phyloP scores from a whole-genome alignment of 2,113 vertebrate species.

The Silurus asotus region DNA sequence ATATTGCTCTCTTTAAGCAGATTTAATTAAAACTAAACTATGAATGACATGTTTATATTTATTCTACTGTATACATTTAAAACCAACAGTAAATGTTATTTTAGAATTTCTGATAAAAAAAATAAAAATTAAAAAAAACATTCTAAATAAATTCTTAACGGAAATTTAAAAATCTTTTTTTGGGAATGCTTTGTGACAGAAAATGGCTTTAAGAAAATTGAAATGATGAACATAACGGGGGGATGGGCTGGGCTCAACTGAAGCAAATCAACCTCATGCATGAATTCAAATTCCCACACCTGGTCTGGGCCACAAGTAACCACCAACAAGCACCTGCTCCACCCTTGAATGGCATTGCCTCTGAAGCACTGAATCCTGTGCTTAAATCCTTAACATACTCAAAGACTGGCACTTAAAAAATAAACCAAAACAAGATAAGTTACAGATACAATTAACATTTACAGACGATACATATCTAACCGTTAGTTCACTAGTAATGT shows the following conservation, averaged over 20 bases:
- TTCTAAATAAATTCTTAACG: too few species aligned
- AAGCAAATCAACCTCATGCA: slow-evolving; percentile 58
- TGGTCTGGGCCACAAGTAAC: slow-evolving; percentile 42
- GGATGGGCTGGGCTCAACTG: slow-evolving; percentile 31
- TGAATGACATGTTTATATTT: neutral
- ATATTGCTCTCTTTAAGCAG: neutral
- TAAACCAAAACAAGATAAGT: neutral
- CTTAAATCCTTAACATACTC: slow-evolving; percentile 21
- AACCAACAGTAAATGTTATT: neutral
- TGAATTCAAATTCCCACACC: slow-evolving; percentile 57
- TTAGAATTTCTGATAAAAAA: neutral
- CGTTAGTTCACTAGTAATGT: neutral
- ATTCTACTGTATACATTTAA: neutral
- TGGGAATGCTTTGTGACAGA: neutral
- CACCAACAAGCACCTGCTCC: slow-evolving; percentile 49
- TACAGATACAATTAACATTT: too few species aligned
- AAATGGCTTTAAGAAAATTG: slow-evolving; percentile 17
- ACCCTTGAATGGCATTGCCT: slow-evolving; percentile 24
- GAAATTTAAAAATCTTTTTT: neutral
- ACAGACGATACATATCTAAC: neutral
- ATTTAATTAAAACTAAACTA: neutral
- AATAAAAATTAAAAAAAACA: neutral
- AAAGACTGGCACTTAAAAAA: neutral
- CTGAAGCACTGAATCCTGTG: slow-evolving; percentile 5
- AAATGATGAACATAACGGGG: slow-evolving; percentile 8